phyloP scores from a whole-genome alignment of 2,888 invertebrate species.

The Smittia aterrima region DNA sequence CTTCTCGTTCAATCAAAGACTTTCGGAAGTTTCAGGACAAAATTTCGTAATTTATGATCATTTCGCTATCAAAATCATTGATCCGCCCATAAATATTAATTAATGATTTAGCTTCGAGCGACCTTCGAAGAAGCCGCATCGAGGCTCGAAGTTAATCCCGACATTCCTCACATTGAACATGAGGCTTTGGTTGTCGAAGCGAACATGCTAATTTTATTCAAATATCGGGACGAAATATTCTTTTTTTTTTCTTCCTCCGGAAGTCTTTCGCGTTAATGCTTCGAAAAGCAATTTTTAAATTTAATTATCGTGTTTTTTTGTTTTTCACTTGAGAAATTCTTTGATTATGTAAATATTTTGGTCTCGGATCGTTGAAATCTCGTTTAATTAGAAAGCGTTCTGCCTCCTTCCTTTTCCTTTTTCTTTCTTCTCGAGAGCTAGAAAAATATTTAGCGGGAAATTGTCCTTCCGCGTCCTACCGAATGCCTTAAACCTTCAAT shows the following conservation, averaged over 20 bases:
- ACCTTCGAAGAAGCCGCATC: no score
- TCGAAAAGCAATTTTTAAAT: background rate
- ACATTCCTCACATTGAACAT: background rate
- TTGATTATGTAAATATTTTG: slow-evolving; percentile 11
- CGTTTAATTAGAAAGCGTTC: slow-evolving; percentile 12
- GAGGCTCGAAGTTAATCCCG: no score
- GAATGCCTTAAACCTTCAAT: slow-evolving; percentile 20
- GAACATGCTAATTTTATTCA: background rate
- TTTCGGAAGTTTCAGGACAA: no score
- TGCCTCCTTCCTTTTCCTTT: background rate
- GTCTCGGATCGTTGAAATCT: background rate
- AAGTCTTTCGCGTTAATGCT: background rate
- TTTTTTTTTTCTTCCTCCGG: background rate
- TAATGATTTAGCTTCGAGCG: background rate
- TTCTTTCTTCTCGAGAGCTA: background rate
- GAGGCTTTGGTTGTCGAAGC: background rate
- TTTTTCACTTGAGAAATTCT: background rate
- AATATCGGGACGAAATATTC: background rate
- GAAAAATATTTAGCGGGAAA: slow-evolving; percentile 8
- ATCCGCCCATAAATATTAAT: slow-evolving; percentile 1
- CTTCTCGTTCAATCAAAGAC: no score
- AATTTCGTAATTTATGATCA: no score
- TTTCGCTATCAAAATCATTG: background rate
- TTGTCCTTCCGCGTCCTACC: background rate
- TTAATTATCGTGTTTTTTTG: background rate